phyloP scores from a whole-genome alignment of 2,113 vertebrate genomes.

The Nothoprocta perdicaria region DNA sequence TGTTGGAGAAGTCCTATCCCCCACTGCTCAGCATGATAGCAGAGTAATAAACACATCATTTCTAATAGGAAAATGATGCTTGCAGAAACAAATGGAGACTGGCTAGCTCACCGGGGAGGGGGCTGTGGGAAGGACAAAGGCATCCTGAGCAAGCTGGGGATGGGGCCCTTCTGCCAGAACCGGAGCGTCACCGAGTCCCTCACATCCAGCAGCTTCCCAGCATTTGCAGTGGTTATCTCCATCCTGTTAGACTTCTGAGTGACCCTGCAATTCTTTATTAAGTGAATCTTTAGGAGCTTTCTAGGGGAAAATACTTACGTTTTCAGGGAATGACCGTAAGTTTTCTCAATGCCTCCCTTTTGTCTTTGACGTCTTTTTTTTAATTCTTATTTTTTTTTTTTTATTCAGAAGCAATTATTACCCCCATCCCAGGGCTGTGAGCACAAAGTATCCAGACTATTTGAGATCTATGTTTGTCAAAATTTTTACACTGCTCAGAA shows the following conservation, averaged over 20 bases:
- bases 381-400: not conserved
- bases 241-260: not conserved
- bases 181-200: not conserved
- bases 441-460: not conserved
- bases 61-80: slow-evolving; percentile 69
- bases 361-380: not conserved
- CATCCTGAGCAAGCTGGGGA: not conserved
- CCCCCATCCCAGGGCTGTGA: not conserved
- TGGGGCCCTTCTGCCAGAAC: not conserved
- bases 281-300: not conserved
- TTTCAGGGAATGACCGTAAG: not conserved
- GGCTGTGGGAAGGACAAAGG: not conserved
- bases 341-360: not conserved
- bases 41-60: slow-evolving; percentile 66
- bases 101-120: not conserved
- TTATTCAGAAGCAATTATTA: not conserved
- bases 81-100: slow-evolving; percentile 31
- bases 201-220: not conserved
- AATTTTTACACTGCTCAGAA: not conserved
- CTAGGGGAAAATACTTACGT: not conserved
- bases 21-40: slow-evolving; percentile 59
- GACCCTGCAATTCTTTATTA: not conserved
- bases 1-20: slow-evolving; percentile 63
- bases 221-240: not conserved
- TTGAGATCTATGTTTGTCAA: not conserved